Percentiles rank a stretch among this genome's conserved stretches.
phyloP scores from a whole-genome alignment of 2,888 invertebrate genomes.

The Drosophila paranaensis region DNA sequence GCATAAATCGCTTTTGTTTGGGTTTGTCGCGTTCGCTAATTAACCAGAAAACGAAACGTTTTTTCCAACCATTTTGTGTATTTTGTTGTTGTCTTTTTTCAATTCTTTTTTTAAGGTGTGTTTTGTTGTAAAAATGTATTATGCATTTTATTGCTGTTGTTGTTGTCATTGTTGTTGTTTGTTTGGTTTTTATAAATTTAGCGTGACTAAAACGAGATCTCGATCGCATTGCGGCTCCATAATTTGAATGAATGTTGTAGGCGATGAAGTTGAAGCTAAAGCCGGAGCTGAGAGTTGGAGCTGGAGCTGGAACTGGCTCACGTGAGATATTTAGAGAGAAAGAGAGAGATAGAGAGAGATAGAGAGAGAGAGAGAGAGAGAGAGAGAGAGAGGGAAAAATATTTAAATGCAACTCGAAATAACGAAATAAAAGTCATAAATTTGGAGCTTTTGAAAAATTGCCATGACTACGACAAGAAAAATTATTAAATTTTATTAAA shows the following conservation, averaged over 20 bases:
- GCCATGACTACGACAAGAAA: conserved; percentile 31
- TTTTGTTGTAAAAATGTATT: conserved; percentile 61
- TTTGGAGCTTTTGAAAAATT: conserved; percentile 72
- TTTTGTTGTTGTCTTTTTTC: conserved; percentile 21
- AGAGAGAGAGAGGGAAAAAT: conserved; percentile 8
- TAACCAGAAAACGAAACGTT: conserved; percentile 68
- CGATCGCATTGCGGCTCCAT: conserved; percentile 72
- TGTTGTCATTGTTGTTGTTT: conserved; percentile 32
- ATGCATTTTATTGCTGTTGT: conserved; percentile 41
- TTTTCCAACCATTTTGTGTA: conserved; percentile 15
- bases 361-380: conserved; percentile 4
- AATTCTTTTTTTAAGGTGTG: conserved; percentile 67
- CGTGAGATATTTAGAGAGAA: background rate
- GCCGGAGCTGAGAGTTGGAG: conserved; percentile 8
- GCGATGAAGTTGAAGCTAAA: conserved; percentile 50
- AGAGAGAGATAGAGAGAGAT: conserved; percentile 3
- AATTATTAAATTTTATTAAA: conserved; percentile 66
- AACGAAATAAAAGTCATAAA: conserved; percentile 59
- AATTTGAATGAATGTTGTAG: conserved; percentile 81
- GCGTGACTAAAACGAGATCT: conserved; percentile 81
- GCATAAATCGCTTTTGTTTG: conserved; percentile 72
- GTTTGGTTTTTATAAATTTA: conserved; percentile 65
- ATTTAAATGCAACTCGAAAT: conserved; percentile 54
- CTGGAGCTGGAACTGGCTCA: conserved; percentile 6
- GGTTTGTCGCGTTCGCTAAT: conserved; percentile 77